A percentile compares a stretch with the other conserved stretches of the same genome.
Evolutionary conservation across 2,888 invertebrate species (phyloP).

Genomic region (Apotomis turbidana): DNA sequence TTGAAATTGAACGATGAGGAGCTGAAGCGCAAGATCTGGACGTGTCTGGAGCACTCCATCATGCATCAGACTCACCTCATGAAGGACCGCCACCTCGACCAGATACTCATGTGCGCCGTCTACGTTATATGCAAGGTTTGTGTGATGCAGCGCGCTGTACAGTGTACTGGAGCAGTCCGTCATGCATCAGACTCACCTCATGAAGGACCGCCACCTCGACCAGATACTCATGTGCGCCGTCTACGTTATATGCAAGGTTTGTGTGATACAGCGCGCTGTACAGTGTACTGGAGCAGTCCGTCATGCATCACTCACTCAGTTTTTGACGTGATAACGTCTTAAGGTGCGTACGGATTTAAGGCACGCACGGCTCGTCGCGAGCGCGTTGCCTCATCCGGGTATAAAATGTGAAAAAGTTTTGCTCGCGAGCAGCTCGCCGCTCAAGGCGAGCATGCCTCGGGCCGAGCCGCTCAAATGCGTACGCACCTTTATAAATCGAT

Average conservation of each 20-base stretch:
- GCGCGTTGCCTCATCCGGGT: too few relatives aligned
- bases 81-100: slow-evolving; percentile 97
- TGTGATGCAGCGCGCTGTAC: neutral
- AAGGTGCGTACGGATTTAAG: too few relatives aligned
- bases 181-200: slow-evolving; percentile 91
- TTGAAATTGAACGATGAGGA: slow-evolving; percentile 88
- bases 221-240: slow-evolving; percentile 99
- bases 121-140: slow-evolving; percentile 95
- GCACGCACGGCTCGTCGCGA: too few relatives aligned
- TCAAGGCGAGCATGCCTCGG: too few relatives aligned
- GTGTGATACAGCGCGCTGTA: neutral
- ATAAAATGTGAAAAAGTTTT: too few relatives aligned
- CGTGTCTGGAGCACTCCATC: slow-evolving; percentile 96
- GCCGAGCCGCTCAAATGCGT: too few relatives aligned
- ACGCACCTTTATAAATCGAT: too few relatives aligned
- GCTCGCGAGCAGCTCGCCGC: too few relatives aligned
- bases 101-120: slow-evolving; percentile 98
- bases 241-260: slow-evolving; percentile 95
- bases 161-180: slow-evolving; percentile 92
- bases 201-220: slow-evolving; percentile 97
- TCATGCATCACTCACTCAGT: too few relatives aligned
- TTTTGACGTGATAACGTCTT: too few relatives aligned
- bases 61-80: slow-evolving; percentile 93
- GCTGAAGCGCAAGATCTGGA: slow-evolving; percentile 96
- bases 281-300: too few relatives aligned